Base-by-base conservation (phyloP, 1,140 invertebrate genomes). In the Subanguina moxae region DNA sequence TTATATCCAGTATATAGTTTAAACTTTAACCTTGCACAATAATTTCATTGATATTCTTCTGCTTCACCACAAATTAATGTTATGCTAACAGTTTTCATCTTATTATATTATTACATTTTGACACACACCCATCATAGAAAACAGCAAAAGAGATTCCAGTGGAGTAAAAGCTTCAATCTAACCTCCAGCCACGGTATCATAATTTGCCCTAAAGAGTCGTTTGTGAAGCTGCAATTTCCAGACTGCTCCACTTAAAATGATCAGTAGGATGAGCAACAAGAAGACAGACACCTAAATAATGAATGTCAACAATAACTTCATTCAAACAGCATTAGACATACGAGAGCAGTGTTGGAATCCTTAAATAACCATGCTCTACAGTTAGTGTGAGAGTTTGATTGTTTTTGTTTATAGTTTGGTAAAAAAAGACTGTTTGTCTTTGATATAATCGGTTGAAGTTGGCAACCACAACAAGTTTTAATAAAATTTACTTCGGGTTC, bases 201-300 rank as follows among this genome's bases (percentile, higher is more conserved):
- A 80, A 65, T 73, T 82, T 21, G 75, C 70, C 9, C 78, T 67
- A 45, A 77, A 73, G 28, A 80, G 63, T 57, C 75, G 71, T 59
- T 82, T 82, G 67, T 80, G 78, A 11, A 80, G 65, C 67, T 80
- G 45, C 27, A 73, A 28, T 46, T 82, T 82, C 70, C 73, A 82
- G 8, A 81, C 77, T 57, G 74, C 72, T 28, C 80, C 80, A 38
- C 75, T 78, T 27, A 79, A 62, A 11, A 79, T 57, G 62, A 82
- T 82, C 11, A 82, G 71, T 13, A 82, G 52, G 38, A 82, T 82
- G 28, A 82, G 71, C 11, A 82, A 70, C 17, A 81, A 46, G 65
- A 82, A 82, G 3, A 82, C 78, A 21, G 70, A 64, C 25, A 80
- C 11, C 32, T 38, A 38, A 38, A 38, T 5, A 38, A 5, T 38